Evolutionary conservation across 2,113 vertebrate genomes (phyloP).

Genomic region (Narcine bancroftii): DNA sequence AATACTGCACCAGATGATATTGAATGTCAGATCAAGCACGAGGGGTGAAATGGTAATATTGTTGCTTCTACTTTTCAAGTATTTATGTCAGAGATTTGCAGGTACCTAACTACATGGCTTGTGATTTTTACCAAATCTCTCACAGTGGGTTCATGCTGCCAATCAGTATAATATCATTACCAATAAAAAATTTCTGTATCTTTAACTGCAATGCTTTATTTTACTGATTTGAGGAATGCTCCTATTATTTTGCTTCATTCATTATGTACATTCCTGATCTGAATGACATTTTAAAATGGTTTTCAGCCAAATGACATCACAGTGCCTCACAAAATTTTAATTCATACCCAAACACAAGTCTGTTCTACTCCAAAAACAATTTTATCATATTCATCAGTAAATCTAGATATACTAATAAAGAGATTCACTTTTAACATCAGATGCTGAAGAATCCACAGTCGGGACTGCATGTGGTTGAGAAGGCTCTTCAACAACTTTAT

Average conservation of each 20-base stretch:
- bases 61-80: too few relatives aligned
- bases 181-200: background rate
- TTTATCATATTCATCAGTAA: slow-evolving; percentile 1
- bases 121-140: too few relatives aligned
- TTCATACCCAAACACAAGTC: background rate
- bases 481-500: background rate
- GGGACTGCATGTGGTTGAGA: background rate
- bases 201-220: background rate
- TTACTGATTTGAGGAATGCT: background rate
- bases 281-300: background rate
- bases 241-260: background rate
- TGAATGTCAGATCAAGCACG: too few relatives aligned
- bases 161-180: background rate
- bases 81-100: background rate
- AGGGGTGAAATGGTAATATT: too few relatives aligned
- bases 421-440: slow-evolving; percentile 21
- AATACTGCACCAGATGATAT: too few relatives aligned
- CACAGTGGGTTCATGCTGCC: background rate
- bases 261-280: background rate
- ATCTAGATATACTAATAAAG: background rate
- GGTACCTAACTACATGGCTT: background rate
- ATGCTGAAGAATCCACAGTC: background rate
- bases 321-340: background rate
- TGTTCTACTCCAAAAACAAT: background rate
- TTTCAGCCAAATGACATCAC: background rate